These are phyloP conservation scores for Neocloeon triangulifer DNA, from an alignment of 1,140 invertebrate species.

Conservation along the genomic window DNA sequence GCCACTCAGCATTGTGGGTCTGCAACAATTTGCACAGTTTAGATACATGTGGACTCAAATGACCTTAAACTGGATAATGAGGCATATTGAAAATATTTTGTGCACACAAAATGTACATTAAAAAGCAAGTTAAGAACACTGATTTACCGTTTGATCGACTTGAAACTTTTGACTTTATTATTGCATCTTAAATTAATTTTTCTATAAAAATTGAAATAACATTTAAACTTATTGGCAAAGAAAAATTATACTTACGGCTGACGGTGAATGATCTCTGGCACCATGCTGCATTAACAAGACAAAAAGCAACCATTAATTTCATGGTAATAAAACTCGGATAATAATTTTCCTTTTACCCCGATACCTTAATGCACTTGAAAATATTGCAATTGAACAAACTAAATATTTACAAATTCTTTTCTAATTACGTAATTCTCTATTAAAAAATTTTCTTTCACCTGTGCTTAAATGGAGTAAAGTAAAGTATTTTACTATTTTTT, in stretches of 20 bases:
- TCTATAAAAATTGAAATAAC: conserved; percentile 1
- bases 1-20: conserved; percentile 52
- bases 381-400: no score
- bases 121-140: not conserved
- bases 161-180: conserved; percentile 1
- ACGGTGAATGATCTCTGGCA: conserved; percentile 45
- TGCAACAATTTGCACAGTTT: conserved; percentile 17
- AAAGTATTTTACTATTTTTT: no score
- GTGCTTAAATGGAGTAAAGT: no score
- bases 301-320: conserved; percentile 12
- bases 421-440: no score
- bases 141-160: not conserved
- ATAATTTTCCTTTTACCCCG: no score
- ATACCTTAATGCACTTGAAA: no score
- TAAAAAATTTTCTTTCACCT: no score
- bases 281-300: conserved; percentile 21
- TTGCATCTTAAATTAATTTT: no score
- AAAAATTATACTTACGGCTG: conserved; percentile 49
- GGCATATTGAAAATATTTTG: conserved; percentile 3
- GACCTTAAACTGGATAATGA: not conserved
- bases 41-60: not conserved
- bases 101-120: no score
- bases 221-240: not conserved
- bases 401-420: no score
- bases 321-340: no score